Conservation (phyloP, 2,113 vertebrate species). For the Aplodontia rufa region DNA sequence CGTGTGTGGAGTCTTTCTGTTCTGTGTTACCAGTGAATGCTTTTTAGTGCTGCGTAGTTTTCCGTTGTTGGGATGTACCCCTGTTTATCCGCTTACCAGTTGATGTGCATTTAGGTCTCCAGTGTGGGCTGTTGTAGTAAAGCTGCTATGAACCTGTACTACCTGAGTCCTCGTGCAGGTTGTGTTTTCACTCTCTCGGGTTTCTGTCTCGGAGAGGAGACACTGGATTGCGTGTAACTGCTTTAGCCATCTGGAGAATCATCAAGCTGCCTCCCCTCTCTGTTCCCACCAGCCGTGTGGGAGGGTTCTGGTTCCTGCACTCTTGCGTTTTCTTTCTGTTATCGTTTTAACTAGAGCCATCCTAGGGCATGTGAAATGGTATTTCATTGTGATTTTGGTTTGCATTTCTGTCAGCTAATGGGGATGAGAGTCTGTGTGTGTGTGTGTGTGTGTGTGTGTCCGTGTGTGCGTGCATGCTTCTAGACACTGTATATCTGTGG, state of each 20-base stretch:
- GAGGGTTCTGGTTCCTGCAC: background rate
- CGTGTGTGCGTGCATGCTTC: background rate
- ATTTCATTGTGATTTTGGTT: background rate
- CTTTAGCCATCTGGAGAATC: background rate
- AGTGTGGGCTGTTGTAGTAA: background rate
- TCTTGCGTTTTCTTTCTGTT: background rate
- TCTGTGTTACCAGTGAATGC: background rate
- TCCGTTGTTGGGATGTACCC: background rate
- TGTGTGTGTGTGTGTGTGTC: background rate
- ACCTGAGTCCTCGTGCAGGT: background rate
- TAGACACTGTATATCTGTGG: background rate
- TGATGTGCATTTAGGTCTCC: background rate
- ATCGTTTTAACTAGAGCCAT: background rate
- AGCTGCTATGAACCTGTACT: background rate
- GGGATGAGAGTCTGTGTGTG: background rate
- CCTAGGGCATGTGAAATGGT: background rate
- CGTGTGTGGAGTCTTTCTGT: background rate
- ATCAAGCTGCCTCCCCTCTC: background rate
- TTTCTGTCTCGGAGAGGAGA: background rate
- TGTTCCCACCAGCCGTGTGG: background rate
- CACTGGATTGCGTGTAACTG: accelerated
- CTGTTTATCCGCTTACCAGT: background rate
- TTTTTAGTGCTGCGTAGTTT: background rate
- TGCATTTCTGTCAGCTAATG: background rate
- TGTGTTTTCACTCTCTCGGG: background rate